These are phyloP conservation scores for Pimephales promelas DNA, from an alignment of 2,113 vertebrate genomes.

Conservation along the genomic window DNA sequence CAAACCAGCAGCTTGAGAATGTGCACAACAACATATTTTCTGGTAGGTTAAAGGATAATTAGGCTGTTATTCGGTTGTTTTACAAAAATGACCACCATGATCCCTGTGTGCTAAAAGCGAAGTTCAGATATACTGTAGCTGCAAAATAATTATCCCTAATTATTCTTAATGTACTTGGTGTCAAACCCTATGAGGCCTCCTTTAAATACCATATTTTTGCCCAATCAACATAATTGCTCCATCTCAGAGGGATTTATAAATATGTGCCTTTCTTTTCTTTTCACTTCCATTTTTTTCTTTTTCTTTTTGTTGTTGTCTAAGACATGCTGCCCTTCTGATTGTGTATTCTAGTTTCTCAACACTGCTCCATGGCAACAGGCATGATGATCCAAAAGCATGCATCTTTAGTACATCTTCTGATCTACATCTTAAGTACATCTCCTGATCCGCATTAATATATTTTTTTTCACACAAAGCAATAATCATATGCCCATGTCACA, in stretches of 20 bases:
- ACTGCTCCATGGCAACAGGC: constrained; percentile 74
- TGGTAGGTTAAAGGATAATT: constrained; percentile 16
- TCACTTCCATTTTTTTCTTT: too few relatives aligned
- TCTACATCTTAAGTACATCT: constrained; percentile 59
- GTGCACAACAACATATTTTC: not conserved
- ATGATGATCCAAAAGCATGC: constrained; percentile 60
- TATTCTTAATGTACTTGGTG: not conserved
- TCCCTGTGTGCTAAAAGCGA: not conserved
- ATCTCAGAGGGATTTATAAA: constrained; percentile 36
- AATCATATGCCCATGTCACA: constrained; percentile 9
- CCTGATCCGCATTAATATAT: constrained; percentile 6
- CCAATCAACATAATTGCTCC: constrained; percentile 39
- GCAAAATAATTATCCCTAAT: constrained; percentile 5
- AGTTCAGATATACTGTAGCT: not conserved
- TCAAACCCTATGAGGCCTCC: constrained; percentile 9
- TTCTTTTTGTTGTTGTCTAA: not conserved
- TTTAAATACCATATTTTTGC: constrained; percentile 33
- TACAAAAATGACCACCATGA: not conserved
- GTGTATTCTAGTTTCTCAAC: constrained; percentile 32
- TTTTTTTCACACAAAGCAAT: constrained; percentile 25
- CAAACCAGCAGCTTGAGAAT: not conserved
- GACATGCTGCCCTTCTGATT: constrained; percentile 28
- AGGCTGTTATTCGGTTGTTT: not conserved
- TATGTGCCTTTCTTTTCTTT: constrained; percentile 14
- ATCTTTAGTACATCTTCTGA: constrained; percentile 57